phyloP scores from a whole-genome alignment of 2,797 vertebrate species.

The Schizopygopsis malacanthus region DNA sequence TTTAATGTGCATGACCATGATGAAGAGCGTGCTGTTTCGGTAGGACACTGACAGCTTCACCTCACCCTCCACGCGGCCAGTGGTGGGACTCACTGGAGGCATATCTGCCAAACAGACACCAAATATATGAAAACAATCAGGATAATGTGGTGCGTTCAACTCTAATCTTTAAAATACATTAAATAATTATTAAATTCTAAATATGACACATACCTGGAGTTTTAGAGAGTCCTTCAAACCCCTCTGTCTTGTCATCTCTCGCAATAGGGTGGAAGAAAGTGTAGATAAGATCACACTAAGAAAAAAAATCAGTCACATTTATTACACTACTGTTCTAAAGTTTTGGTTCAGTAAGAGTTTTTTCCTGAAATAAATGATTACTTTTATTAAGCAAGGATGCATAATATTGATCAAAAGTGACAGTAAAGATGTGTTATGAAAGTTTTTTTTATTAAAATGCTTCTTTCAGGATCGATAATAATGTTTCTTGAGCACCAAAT shows the following conservation, averaged over 20 bases:
- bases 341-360: not conserved
- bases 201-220: conserved; percentile 76
- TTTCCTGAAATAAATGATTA: not conserved
- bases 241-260: conserved; percentile 94
- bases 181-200: not conserved
- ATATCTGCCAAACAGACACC: conserved; percentile 73
- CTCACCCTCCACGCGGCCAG: conserved; percentile 93
- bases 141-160: not conserved
- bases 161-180: not conserved
- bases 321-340: not conserved
- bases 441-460: too few relatives aligned
- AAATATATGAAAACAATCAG: not conserved
- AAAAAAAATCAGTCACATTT: not conserved
- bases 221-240: conserved; percentile 83
- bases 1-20: conserved; percentile 99
- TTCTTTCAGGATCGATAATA: not conserved
- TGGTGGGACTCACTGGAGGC: conserved; percentile 84
- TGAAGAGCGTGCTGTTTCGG: conserved; percentile 94
- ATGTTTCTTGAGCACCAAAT: too few relatives aligned
- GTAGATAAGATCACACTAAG: conserved; percentile 96
- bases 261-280: conserved; percentile 97
- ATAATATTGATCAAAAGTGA: not conserved
- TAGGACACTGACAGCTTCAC: conserved; percentile 97
- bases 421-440: not conserved
- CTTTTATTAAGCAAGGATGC: not conserved